A percentile compares a stretch with the other conserved stretches of the same genome.
Evolutionary conservation across 1,140 invertebrate genomes (phyloP).

Genomic region (Anastatus disparis): DNA sequence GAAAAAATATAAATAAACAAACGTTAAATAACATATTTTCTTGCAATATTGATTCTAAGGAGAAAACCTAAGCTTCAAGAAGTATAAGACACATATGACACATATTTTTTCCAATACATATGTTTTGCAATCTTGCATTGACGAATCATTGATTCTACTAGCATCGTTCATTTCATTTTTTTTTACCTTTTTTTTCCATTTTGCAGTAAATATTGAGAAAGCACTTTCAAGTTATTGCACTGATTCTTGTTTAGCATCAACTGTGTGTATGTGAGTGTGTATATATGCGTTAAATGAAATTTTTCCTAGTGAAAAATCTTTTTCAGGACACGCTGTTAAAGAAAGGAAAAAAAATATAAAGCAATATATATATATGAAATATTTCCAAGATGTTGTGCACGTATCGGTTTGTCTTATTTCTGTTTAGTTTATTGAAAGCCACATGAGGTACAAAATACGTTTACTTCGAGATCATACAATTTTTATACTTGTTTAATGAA

Average conservation of each 20-base stretch:
- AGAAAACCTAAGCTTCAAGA: too few species aligned
- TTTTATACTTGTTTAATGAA: neutral
- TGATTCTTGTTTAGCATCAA: conserved; percentile 27
- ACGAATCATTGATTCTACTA: conserved; percentile 12
- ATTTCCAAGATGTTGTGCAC: conserved; percentile 9
- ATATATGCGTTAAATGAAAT: neutral
- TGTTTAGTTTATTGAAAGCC: conserved; percentile 17
- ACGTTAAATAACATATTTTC: too few species aligned
- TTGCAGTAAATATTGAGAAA: conserved; percentile 22
- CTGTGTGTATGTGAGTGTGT: neutral
- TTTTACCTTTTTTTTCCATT: neutral
- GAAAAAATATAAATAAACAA: too few species aligned
- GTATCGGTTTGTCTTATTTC: conserved; percentile 17
- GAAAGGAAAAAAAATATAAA: neutral
- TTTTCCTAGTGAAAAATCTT: neutral
- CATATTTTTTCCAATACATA: too few species aligned
- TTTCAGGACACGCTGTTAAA: neutral
- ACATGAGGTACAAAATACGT: neutral
- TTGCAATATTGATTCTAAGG: too few species aligned
- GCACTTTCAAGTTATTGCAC: conserved; percentile 31
- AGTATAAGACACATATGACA: too few species aligned
- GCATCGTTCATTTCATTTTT: neutral
- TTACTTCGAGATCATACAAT: neutral
- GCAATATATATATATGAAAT: conserved; percentile 5
- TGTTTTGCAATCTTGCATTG: conserved; percentile 16